These are phyloP conservation scores for Porites cylindrica DNA, from an alignment of 92 coral and sea anemone species.

Conservation along the genomic window DNA sequence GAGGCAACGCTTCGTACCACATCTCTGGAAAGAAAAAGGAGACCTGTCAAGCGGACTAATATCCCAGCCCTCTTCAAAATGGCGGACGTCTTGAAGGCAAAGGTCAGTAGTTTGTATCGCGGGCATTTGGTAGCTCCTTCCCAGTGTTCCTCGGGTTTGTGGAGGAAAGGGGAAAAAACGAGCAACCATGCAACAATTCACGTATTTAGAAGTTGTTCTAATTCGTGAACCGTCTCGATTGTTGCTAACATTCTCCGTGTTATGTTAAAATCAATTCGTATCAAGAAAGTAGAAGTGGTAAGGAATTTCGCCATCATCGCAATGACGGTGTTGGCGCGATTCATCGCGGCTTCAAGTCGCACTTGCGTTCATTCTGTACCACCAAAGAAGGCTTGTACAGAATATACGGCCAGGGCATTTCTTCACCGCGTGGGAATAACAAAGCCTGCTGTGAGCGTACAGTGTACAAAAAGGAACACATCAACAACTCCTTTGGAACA, in stretches of 20 bases:
- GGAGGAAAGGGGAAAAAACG: background rate
- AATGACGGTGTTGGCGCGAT: constrained; percentile 44
- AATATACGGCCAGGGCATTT: constrained; percentile 15
- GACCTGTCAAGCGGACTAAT: background rate
- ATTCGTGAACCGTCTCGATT: background rate
- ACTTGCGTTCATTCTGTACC: constrained; percentile 13
- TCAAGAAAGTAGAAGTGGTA: background rate
- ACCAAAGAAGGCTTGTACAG: constrained; percentile 6
- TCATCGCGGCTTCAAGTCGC: constrained; percentile 8
- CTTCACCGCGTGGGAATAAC: constrained; percentile 2
- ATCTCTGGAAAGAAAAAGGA: constrained; percentile 33
- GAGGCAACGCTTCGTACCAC: constrained; percentile 99
- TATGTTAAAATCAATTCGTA: background rate
- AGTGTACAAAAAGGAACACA: constrained; percentile 36
- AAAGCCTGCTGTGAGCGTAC: constrained; percentile 30
- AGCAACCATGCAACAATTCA: constrained; percentile 13
- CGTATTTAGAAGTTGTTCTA: background rate
- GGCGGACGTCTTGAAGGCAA: constrained; percentile 49
- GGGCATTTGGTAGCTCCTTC: constrained; percentile 11
- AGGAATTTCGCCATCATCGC: constrained; percentile 20
- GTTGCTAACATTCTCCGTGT: background rate
- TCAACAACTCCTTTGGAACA: constrained; percentile 38
- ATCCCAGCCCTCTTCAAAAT: constrained; percentile 37
- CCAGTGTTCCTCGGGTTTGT: constrained; percentile 14
- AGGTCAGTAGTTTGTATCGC: constrained; percentile 26